Conservation (phyloP, 2,797 vertebrate genomes). For the Balearica regulorum region DNA sequence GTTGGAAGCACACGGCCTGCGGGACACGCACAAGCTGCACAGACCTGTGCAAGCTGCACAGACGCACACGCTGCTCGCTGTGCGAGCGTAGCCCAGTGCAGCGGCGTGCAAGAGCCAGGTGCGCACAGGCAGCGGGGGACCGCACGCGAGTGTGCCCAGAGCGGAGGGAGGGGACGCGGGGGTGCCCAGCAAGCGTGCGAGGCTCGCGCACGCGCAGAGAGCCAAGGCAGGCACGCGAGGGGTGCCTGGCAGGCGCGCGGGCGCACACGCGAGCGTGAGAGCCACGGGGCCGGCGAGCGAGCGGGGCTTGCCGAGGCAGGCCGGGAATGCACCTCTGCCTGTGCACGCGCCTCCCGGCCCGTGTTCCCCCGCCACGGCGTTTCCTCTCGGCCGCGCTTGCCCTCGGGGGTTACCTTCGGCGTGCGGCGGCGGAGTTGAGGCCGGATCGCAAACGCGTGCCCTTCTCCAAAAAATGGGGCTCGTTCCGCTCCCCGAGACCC, state of each 20-base stretch:
- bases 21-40: not conserved
- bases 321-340: not conserved
- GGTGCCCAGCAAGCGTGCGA: not conserved
- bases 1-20: too few species aligned
- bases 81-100: not conserved
- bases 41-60: not conserved
- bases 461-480: not conserved
- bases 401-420: not conserved
- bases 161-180: too few species aligned
- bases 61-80: not conserved
- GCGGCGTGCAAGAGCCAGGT: not conserved
- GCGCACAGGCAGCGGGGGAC: not conserved
- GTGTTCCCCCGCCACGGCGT: accelerated
- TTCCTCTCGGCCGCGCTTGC: not conserved
- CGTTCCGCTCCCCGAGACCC: accelerated
- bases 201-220: not conserved
- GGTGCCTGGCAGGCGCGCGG: not conserved
- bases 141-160: too few species aligned
- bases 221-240: not conserved
- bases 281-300: accelerated
- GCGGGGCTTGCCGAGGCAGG: accelerated
- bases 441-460: not conserved
- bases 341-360: accelerated
- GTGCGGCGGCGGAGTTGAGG: accelerated
- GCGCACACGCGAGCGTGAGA: accelerated